These are phyloP conservation scores for Acronicta psi DNA, from an alignment of 2,888 invertebrate genomes.

Conservation along the genomic window DNA sequence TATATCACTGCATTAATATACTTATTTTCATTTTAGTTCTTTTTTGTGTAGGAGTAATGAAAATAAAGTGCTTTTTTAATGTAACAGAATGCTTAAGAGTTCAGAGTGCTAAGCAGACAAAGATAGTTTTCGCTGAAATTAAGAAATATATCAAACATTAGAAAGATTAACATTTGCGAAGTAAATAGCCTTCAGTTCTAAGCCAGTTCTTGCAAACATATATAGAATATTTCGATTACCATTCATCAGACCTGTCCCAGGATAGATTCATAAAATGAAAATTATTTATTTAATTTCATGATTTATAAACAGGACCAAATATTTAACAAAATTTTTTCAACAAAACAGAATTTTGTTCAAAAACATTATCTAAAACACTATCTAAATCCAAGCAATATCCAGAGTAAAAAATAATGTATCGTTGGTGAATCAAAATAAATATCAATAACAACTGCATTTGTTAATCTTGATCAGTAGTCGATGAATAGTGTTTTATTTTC, in stretches of 20 bases:
- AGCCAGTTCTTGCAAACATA: constrained; percentile 7
- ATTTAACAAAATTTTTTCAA: neutral
- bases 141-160: too few relatives aligned
- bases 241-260: constrained; percentile 66
- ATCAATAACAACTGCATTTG: too few relatives aligned
- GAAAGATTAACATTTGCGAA: too few relatives aligned
- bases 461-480: too few relatives aligned
- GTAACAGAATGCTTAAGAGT: neutral
- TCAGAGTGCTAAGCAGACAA: neutral
- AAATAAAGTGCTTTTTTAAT: neutral
- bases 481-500: neutral
- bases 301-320: neutral
- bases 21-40: too few relatives aligned
- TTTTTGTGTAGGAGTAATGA: too few relatives aligned
- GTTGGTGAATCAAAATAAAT: too few relatives aligned
- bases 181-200: constrained; percentile 1
- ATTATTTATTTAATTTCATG: constrained; percentile 15
- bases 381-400: neutral
- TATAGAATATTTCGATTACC: constrained; percentile 60
- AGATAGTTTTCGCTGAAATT: neutral
- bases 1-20: neutral
- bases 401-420: too few relatives aligned
- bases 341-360: too few relatives aligned
- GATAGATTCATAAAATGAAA: constrained; percentile 38
- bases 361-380: too few relatives aligned